These are phyloP conservation scores for Ceryle rudis DNA, from an alignment of 2,797 vertebrate genomes.

Conservation along the genomic window DNA sequence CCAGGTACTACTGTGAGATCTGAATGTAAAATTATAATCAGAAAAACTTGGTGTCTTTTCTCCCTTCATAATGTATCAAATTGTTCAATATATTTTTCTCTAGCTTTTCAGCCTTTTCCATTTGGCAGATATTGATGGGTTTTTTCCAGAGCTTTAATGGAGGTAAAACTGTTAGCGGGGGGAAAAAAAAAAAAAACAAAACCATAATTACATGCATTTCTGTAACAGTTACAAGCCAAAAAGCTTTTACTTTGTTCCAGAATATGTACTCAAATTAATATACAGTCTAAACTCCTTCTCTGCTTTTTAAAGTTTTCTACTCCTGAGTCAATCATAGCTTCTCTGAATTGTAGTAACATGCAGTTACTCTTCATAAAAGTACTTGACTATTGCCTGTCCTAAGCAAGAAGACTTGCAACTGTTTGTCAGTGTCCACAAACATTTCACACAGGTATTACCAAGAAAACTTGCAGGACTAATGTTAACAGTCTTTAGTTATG, in stretches of 20 bases:
- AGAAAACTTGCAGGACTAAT: neutral
- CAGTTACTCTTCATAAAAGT: neutral
- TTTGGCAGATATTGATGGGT: neutral
- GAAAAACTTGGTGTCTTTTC: neutral
- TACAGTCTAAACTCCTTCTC: neutral
- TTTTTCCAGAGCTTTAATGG: slow-evolving; percentile 6
- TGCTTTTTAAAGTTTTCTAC: neutral
- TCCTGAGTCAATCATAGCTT: neutral
- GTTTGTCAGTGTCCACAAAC: neutral
- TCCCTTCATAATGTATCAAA: neutral
- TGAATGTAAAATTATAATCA: slow-evolving; percentile 1
- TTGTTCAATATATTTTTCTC: neutral
- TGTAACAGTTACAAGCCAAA: neutral
- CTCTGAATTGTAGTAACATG: neutral
- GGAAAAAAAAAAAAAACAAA: neutral
- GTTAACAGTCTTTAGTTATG: neutral
- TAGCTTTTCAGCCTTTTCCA: neutral
- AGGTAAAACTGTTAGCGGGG: neutral
- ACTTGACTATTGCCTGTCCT: neutral
- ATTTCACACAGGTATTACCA: neutral
- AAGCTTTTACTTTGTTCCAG: neutral
- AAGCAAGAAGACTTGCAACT: neutral
- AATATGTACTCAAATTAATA: neutral
- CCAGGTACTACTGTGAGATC: neutral
- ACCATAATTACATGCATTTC: neutral